These are phyloP conservation scores for Channa argus DNA, from an alignment of 2,113 vertebrate genomes.

Conservation along the genomic window DNA sequence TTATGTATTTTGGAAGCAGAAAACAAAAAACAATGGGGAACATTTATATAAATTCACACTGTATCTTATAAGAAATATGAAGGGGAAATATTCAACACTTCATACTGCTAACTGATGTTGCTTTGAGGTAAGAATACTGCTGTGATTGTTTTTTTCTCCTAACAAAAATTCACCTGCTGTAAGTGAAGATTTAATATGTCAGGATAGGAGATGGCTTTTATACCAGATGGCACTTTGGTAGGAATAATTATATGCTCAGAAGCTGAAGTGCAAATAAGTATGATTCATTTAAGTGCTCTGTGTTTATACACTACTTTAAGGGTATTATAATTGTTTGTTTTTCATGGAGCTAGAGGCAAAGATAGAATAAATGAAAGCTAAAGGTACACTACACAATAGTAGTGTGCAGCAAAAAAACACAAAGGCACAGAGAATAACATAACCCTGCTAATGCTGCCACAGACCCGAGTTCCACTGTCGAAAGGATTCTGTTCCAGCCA, in stretches of 20 bases:
- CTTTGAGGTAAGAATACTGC: conserved; percentile 26
- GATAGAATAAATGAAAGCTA: conserved; percentile 58
- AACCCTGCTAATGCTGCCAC: conserved; percentile 37
- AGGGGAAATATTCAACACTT: conserved; percentile 14
- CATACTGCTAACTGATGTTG: conserved; percentile 19
- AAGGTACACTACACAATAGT: conserved; percentile 59
- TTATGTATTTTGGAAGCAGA: no score
- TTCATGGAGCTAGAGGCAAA: conserved; percentile 41
- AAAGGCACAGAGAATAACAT: conserved; percentile 39
- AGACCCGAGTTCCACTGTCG: conserved; percentile 27
- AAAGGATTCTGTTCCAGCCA: conserved; percentile 39
- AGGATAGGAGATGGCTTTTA: conserved; percentile 45
- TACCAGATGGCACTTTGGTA: conserved; percentile 47
- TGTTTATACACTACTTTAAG: conserved; percentile 63
- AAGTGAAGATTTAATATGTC: conserved; percentile 35
- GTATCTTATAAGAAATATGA: conserved; percentile 8
- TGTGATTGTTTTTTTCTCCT: background rate
- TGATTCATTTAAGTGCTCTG: conserved; percentile 66
- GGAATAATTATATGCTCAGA: conserved; percentile 55
- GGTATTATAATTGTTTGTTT: conserved; percentile 67
- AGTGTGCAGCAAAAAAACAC: conserved; percentile 18
- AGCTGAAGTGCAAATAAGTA: conserved; percentile 58
- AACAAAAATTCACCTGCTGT: conserved; percentile 17
- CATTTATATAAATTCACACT: conserved; percentile 22
- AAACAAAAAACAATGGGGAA: background rate